A percentile compares a stretch with the other conserved stretches of the same genome.
These are phyloP conservation scores for Semibalanus balanoides DNA, from an alignment of 1,140 invertebrate species.

Conservation along the genomic window DNA sequence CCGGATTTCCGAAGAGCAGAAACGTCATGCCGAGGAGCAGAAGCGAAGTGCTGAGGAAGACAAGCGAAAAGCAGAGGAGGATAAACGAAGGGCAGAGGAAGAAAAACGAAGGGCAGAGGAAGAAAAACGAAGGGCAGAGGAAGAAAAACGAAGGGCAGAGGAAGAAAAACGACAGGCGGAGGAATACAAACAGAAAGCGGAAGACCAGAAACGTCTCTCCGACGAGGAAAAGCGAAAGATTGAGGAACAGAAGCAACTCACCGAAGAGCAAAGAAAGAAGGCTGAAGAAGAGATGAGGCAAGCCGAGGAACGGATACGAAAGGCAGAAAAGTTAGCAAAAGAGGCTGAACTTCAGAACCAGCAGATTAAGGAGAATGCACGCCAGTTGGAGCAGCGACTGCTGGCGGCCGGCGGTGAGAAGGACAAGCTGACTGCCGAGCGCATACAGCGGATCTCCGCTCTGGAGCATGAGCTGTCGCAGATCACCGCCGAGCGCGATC, in stretches of 20 bases:
- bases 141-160: background rate
- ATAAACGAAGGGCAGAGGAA: conserved; percentile 44
- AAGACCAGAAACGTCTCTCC: conserved; percentile 54
- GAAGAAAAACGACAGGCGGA: background rate
- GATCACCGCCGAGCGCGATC: conserved; percentile 65
- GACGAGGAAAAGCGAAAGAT: conserved; percentile 20
- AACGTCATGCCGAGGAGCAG: background rate
- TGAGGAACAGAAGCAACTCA: conserved; percentile 17
- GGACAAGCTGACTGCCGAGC: conserved; percentile 35
- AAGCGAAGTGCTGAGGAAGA: conserved; percentile 9
- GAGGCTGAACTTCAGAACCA: conserved; percentile 11
- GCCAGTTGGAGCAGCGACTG: conserved; percentile 12
- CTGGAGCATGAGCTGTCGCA: conserved; percentile 70
- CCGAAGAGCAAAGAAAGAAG: background rate
- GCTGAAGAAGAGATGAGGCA: background rate
- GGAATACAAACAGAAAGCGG: conserved; percentile 40
- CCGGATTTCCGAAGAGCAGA: background rate
- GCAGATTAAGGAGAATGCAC: conserved; percentile 11
- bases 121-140: conserved; percentile 17
- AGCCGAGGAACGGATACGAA: background rate
- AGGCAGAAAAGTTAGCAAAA: conserved; percentile 3
- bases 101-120: conserved; percentile 16
- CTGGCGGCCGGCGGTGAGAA: conserved; percentile 13
- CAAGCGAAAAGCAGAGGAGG: conserved; percentile 50
- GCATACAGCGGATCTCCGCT: background rate